Evolutionary conservation across 1,140 invertebrate genomes (phyloP).

Genomic region (Steinernema khuongi): DNA sequence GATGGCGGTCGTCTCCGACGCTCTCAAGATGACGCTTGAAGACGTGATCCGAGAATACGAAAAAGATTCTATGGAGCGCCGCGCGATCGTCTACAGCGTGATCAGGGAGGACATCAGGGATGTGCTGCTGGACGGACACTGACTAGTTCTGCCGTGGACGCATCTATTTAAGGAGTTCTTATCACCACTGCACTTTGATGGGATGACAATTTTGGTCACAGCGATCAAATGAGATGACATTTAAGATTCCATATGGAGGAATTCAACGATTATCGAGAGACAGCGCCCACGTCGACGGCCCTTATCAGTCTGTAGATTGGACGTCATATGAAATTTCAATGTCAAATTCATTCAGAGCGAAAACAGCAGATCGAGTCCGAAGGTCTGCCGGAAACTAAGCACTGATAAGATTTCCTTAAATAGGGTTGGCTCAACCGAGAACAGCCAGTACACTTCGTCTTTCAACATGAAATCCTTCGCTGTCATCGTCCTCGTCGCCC

Average conservation of each 20-base stretch:
- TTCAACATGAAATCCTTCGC: not conserved
- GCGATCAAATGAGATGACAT: too few species aligned
- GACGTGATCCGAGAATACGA: slow-evolving; percentile 27
- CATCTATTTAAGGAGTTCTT: not conserved
- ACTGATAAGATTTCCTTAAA: not conserved
- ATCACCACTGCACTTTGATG: not conserved
- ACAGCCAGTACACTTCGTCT: not conserved
- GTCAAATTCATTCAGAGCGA: too few species aligned
- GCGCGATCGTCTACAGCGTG: slow-evolving; percentile 29
- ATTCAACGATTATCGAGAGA: too few species aligned
- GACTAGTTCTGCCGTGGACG: not conserved
- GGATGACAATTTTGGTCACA: too few species aligned
- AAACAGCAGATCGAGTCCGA: too few species aligned
- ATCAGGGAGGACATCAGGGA: not conserved
- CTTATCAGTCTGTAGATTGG: too few species aligned
- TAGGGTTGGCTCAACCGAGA: not conserved
- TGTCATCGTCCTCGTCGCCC: not conserved
- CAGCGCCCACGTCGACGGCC: too few species aligned
- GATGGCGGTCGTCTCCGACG: not conserved
- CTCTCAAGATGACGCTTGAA: not conserved
- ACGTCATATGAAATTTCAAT: too few species aligned
- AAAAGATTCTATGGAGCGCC: slow-evolving; percentile 32
- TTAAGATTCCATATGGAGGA: too few species aligned
- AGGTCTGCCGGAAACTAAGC: too few species aligned
- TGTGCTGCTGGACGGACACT: not conserved